Conservation (phyloP, 92 coral and sea anemone genomes). For the Galaxea fascicularis region DNA sequence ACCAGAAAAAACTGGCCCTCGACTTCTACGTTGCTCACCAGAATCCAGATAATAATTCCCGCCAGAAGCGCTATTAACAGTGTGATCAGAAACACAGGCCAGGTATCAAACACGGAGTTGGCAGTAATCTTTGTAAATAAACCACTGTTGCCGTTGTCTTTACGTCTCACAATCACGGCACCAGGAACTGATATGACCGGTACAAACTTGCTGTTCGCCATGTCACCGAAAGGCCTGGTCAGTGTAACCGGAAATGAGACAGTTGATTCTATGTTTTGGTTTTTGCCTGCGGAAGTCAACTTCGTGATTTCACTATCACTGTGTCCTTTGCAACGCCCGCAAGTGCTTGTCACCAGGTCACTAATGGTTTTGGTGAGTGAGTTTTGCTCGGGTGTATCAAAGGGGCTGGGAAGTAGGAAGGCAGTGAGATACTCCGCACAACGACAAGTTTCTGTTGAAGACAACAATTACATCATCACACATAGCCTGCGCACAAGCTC, state of each 20-base stretch:
- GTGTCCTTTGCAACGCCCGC: conserved; percentile 59
- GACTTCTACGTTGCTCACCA: conserved; percentile 49
- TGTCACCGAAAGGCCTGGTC: conserved; percentile 34
- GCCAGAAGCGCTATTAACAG: conserved; percentile 55
- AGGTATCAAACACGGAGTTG: conserved; percentile 51
- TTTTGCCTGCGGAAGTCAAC: conserved; percentile 7
- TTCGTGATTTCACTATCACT: conserved; percentile 6
- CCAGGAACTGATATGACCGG: conserved; percentile 70
- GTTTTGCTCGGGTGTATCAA: conserved; percentile 9
- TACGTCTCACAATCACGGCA: conserved; percentile 42
- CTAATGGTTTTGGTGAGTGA: conserved; percentile 46
- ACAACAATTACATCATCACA: not conserved
- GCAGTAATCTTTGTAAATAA: conserved; percentile 49
- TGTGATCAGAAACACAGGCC: conserved; percentile 69
- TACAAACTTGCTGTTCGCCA: conserved; percentile 49
- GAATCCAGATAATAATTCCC: conserved; percentile 75
- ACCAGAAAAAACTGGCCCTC: no score
- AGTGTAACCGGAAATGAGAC: conserved; percentile 70
- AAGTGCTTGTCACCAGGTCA: conserved; percentile 42
- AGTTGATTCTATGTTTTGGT: conserved; percentile 26
- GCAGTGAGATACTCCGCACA: conserved; percentile 34
- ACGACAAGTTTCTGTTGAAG: conserved; percentile 66
- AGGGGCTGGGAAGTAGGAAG: conserved; percentile 6
- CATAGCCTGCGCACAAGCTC: not conserved
- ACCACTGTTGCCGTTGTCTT: conserved; percentile 16